Evolutionary conservation across 2,888 invertebrate genomes (phyloP).

Genomic region (Pomacea canaliculata): DNA sequence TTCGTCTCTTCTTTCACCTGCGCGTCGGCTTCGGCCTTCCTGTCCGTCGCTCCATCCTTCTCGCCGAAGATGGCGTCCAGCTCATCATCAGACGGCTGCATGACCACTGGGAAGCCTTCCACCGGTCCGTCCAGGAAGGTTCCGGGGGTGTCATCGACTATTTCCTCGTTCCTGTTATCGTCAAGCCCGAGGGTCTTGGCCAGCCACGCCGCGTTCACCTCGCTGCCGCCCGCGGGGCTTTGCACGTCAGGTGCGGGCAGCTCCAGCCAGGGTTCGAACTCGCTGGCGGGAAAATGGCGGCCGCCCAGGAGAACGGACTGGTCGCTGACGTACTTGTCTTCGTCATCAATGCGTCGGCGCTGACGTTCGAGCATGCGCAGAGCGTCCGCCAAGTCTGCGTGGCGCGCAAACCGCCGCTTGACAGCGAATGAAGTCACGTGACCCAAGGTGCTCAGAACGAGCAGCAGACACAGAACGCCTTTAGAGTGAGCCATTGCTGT

Average conservation of each 20-base stretch:
- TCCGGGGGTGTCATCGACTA: background rate
- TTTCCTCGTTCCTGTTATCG: background rate
- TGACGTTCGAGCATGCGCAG: conserved; percentile 36
- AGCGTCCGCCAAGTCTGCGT: conserved; percentile 30
- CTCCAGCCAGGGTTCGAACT: conserved; percentile 21
- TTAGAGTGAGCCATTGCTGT: too few species aligned
- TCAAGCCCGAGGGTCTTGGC: conserved; percentile 6
- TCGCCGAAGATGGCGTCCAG: conserved; percentile 30
- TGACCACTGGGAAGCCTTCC: background rate
- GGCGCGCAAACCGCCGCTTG: conserved; percentile 15
- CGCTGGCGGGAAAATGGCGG: background rate
- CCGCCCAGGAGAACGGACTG: conserved; percentile 2
- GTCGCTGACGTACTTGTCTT: conserved; percentile 10
- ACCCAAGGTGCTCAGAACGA: conserved; percentile 7
- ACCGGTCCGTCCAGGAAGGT: conserved; percentile 1
- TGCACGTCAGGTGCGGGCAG: background rate
- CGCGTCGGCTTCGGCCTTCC: background rate
- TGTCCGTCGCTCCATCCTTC: conserved; percentile 12
- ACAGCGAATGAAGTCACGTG: conserved; percentile 34
- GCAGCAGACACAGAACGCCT: background rate
- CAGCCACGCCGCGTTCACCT: conserved; percentile 9
- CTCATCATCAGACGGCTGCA: conserved; percentile 29
- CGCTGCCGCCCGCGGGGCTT: background rate
- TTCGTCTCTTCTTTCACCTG: background rate
- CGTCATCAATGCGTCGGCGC: conserved; percentile 27